Evolutionary conservation across 2,113 vertebrate genomes (phyloP).

Genomic region (Dromiciops gliroides): DNA sequence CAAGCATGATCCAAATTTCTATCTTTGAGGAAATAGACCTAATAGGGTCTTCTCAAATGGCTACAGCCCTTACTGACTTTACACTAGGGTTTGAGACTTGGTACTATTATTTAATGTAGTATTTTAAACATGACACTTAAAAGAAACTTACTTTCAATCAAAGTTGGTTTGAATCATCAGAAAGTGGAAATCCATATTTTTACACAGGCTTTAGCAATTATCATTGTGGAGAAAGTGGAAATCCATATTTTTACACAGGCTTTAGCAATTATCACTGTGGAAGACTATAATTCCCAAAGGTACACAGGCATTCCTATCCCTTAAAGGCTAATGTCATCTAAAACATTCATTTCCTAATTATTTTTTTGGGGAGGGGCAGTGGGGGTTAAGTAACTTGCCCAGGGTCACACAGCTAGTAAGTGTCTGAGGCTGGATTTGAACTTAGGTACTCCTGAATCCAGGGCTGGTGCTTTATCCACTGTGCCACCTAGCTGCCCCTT

Average conservation of each 20-base stretch:
- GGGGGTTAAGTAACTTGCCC: too few species aligned
- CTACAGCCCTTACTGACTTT: background rate
- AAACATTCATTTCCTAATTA: background rate
- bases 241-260: background rate
- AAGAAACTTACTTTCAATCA: background rate
- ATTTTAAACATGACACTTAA: background rate
- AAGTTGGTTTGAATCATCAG: slow-evolving; percentile 32
- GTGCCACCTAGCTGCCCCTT: too few species aligned
- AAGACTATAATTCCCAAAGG: background rate
- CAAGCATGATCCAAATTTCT: background rate
- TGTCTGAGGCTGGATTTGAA: too few species aligned
- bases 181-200: background rate
- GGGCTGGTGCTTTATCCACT: too few species aligned
- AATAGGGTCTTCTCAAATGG: background rate
- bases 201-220: background rate
- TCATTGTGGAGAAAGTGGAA: background rate
- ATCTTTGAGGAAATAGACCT: background rate
- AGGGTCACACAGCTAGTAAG: too few species aligned
- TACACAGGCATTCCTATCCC: background rate
- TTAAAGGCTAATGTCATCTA: background rate
- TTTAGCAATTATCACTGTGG: background rate
- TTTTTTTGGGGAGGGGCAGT: too few species aligned
- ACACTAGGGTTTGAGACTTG: background rate
- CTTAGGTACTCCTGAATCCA: too few species aligned
- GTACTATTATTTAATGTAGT: background rate